Conservation (phyloP, 2,888 invertebrate species). For the Strigamia maritima region DNA sequence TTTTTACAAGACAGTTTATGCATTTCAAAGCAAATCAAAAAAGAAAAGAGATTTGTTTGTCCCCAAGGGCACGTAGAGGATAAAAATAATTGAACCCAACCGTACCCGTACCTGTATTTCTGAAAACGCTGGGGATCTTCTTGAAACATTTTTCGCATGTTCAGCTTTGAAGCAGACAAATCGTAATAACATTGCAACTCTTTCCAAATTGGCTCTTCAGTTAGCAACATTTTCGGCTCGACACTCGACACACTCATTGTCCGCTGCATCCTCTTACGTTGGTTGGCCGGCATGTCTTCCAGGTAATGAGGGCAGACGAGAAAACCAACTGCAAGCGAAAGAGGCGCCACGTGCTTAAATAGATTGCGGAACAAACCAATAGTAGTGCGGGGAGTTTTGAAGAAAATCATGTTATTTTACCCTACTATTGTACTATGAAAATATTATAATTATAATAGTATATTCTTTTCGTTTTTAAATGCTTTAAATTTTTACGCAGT, state of each 20-base stretch:
- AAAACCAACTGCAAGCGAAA: slow-evolving; percentile 5
- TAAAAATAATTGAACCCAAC: background rate
- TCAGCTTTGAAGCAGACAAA: slow-evolving; percentile 50
- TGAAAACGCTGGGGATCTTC: slow-evolving; percentile 54
- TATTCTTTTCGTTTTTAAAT: background rate
- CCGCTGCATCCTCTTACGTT: background rate
- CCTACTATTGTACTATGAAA: background rate
- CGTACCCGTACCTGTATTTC: slow-evolving; percentile 52
- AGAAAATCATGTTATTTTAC: background rate
- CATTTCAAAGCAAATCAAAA: background rate
- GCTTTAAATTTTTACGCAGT: background rate
- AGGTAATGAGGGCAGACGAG: background rate
- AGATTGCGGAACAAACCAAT: background rate
- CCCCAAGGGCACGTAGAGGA: slow-evolving; percentile 38
- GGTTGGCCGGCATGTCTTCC: background rate
- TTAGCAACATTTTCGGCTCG: slow-evolving; percentile 41
- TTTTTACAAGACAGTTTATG: background rate
- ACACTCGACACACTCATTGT: background rate
- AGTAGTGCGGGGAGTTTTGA: background rate
- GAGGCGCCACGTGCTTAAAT: slow-evolving; percentile 6
- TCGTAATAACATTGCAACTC: slow-evolving; percentile 49
- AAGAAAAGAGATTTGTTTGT: background rate
- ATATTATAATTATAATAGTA: background rate
- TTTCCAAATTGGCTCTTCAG: slow-evolving; percentile 47
- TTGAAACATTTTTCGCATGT: slow-evolving; percentile 54